Percentiles rank a stretch among this genome's conserved stretches.
Evolutionary conservation across 2,888 invertebrate species (phyloP).

Genomic region (Mystacides longicornis): DNA sequence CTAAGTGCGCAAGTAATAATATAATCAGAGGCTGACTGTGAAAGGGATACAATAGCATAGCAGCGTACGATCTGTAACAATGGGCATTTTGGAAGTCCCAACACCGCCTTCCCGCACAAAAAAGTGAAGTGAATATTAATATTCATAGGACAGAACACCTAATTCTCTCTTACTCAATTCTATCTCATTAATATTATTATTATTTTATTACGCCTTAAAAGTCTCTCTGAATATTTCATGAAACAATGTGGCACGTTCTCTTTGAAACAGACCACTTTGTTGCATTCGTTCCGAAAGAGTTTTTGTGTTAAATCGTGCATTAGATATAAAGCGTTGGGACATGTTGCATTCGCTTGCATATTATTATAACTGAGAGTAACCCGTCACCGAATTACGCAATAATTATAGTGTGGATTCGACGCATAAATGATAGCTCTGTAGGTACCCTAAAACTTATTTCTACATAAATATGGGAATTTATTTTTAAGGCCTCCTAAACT

Average conservation of each 20-base stretch:
- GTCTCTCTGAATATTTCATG: not conserved
- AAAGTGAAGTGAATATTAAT: conserved; percentile 24
- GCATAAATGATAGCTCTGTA: too few relatives aligned
- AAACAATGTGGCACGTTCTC: not conserved
- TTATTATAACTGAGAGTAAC: too few relatives aligned
- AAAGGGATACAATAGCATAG: too few relatives aligned
- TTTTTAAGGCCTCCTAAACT: too few relatives aligned
- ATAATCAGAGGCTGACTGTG: too few relatives aligned
- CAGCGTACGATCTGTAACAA: not conserved
- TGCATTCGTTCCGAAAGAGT: not conserved
- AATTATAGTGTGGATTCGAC: too few relatives aligned
- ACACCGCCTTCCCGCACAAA: conserved; percentile 7
- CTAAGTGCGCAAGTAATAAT: too few relatives aligned
- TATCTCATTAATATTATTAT: not conserved
- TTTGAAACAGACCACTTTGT: not conserved
- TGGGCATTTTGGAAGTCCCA: not conserved
- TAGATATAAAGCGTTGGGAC: not conserved
- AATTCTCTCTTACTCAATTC: conserved; percentile 10
- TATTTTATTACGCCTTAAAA: not conserved
- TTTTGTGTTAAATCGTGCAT: conserved; percentile 1
- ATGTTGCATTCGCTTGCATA: too few relatives aligned
- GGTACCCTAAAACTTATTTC: too few relatives aligned
- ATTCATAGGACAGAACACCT: conserved; percentile 19
- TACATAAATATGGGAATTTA: too few relatives aligned
- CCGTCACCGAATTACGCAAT: too few relatives aligned